phyloP scores from a whole-genome alignment of 2,888 invertebrate species.

The Unio pictorum region DNA sequence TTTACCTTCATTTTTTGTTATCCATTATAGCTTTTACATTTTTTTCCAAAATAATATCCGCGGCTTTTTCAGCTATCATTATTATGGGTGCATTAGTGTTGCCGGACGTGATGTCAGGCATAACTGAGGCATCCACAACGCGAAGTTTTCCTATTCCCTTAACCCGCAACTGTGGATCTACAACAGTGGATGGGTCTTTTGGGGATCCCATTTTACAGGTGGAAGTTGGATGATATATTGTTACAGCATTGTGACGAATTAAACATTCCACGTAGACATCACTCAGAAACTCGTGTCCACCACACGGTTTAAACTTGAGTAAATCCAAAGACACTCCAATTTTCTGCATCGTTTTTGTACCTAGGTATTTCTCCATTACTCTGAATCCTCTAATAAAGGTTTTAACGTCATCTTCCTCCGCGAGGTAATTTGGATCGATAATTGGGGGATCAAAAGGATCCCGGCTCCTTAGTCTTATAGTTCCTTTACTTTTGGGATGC shows the following conservation, averaged over 20 bases:
- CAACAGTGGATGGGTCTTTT: constrained; percentile 14
- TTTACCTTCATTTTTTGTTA: too few species aligned
- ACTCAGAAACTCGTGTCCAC: constrained; percentile 5
- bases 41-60: constrained; percentile 5
- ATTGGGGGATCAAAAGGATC: constrained; percentile 86
- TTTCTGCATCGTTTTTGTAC: constrained; percentile 10
- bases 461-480: constrained; percentile 81
- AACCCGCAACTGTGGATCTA: constrained; percentile 18
- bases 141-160: constrained; percentile 17
- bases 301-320: constrained; percentile 8
- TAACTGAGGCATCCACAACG: constrained; percentile 24
- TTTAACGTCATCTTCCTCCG: constrained; percentile 60
- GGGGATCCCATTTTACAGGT: constrained; percentile 24
- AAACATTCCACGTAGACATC: constrained; percentile 16
- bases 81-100: constrained; percentile 10
- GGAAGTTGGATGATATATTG: constrained; percentile 23
- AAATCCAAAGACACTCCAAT: constrained; percentile 8
- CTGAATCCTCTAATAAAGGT: constrained; percentile 18
- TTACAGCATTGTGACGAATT: constrained; percentile 11
- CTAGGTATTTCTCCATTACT: constrained; percentile 5
- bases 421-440: constrained; percentile 92
- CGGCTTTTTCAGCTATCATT: too few species aligned
- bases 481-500: constrained; percentile 83
- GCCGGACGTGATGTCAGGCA: constrained; percentile 20
- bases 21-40: constrained; percentile 1